Base-by-base conservation (phyloP, 2,113 vertebrate genomes). In the Sorex araneus region DNA sequence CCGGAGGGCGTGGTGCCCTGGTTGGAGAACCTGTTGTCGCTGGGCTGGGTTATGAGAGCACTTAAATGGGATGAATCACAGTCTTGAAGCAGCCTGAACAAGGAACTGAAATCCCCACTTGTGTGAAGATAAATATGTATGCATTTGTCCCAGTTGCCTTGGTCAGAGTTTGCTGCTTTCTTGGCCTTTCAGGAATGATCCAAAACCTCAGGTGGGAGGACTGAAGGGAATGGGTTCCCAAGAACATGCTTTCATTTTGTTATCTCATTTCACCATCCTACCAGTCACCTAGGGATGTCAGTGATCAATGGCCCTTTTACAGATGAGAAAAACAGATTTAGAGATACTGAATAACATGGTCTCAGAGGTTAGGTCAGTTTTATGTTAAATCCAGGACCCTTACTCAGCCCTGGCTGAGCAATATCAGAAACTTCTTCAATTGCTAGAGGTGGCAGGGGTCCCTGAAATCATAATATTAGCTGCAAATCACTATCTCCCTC, bases 1-100 rank as follows among this genome's bases (percentile, higher is more conserved):
- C 69, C 40, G 43, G 71, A 93, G 94, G 96, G 93, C 86, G 95
- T 94, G 96, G 90, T 86, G 25, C 79, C 85, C 81, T 93, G 40
- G 75, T 90, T 64, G 23, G 74, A 90, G 45, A 63, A 77, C 74
- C 82, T 94, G 66, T 13, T 88, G 67, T 91, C 78, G 69, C 89
- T 83, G 63, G 88, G 87, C 81, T 96, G 92, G 77, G 92, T 92
- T 90, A 75, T 70, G 45, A 93, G 88, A 92, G 83, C 43, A 76
- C 81, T 95, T 95, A 93, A 88, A 25, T 69, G 69, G 80, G 79
- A 57, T 96, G 95, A 97, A 89, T 96, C 96, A 96, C 64, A 82
- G 23, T 54, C 64, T 84, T 60, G 30, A 93, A 92, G 92, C 77
- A 66, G 69, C 69, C 79, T 64, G 54, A 90, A 70, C 63, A 54